phyloP scores from a whole-genome alignment of 2,797 vertebrate genomes.

The Hypotaenidia philippensis region DNA sequence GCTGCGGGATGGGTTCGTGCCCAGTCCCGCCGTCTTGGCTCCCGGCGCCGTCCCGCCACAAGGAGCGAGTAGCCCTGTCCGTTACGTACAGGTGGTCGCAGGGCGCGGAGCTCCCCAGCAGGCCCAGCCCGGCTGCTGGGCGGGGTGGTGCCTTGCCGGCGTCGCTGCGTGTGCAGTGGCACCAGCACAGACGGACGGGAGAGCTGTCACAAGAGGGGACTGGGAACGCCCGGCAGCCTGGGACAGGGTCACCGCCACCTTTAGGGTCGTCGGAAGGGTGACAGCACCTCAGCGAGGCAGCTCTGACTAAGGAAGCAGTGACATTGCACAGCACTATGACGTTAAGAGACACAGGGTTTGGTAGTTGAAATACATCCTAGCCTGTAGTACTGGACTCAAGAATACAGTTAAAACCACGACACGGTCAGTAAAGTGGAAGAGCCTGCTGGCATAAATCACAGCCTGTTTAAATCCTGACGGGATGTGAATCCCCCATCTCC shows the following conservation, averaged over 20 bases:
- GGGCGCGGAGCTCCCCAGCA: too few species aligned
- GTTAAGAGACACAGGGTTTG: fast-evolving
- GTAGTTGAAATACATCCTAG: neutral
- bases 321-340: neutral
- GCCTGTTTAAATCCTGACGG: neutral
- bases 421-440: too few species aligned
- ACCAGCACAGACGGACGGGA: fast-evolving
- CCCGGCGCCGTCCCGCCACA: too few species aligned
- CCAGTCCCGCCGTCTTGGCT: too few species aligned
- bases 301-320: neutral
- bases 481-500: neutral
- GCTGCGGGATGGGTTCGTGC: too few species aligned
- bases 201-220: neutral
- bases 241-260: neutral
- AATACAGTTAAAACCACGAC: neutral
- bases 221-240: fast-evolving
- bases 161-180: too few species aligned
- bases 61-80: too few species aligned
- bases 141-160: too few species aligned
- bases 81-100: too few species aligned
- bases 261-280: fast-evolving
- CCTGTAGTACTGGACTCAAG: too few species aligned
- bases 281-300: neutral
- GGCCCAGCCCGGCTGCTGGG: too few species aligned
- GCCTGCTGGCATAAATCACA: neutral